A percentile compares a stretch with the other conserved stretches of the same genome.
Evolutionary conservation across 2,113 vertebrate genomes (phyloP).

Genomic region (Smithornis capensis): DNA sequence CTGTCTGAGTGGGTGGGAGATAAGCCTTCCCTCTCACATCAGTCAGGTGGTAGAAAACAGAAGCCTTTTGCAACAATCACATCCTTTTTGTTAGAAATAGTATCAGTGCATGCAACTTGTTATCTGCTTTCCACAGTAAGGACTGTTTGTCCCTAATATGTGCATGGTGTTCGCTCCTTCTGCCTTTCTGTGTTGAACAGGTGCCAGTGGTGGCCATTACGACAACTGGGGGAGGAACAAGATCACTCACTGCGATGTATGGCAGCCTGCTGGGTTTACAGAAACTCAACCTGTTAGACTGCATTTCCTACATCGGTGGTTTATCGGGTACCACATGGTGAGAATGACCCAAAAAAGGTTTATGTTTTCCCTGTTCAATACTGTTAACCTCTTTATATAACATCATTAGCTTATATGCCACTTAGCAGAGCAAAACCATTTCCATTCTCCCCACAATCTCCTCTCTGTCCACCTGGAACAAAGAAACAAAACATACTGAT

Average conservation of each 20-base stretch:
- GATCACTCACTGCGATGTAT: constrained; percentile 81
- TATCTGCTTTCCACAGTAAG: neutral
- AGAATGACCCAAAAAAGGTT: constrained; percentile 26
- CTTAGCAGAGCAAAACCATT: neutral
- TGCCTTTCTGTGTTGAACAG: constrained; percentile 61
- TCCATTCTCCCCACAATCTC: neutral
- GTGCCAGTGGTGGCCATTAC: constrained; percentile 85
- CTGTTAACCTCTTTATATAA: neutral
- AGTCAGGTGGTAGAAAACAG: neutral
- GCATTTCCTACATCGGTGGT: constrained; percentile 80
- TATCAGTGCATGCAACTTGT: neutral
- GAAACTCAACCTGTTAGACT: constrained; percentile 80
- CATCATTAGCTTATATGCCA: neutral
- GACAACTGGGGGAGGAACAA: constrained; percentile 81
- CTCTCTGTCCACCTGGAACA: neutral
- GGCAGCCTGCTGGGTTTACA: constrained; percentile 83
- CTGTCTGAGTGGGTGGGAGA: neutral
- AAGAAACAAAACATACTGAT: neutral
- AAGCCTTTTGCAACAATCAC: neutral
- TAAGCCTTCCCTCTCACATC: neutral
- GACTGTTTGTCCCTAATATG: neutral
- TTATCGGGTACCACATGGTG: constrained; percentile 91
- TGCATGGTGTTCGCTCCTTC: neutral
- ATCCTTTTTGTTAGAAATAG: no score
- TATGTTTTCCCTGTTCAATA: neutral